Evolutionary conservation across 2,888 invertebrate species (phyloP).

Genomic region (Aplocera efformata): DNA sequence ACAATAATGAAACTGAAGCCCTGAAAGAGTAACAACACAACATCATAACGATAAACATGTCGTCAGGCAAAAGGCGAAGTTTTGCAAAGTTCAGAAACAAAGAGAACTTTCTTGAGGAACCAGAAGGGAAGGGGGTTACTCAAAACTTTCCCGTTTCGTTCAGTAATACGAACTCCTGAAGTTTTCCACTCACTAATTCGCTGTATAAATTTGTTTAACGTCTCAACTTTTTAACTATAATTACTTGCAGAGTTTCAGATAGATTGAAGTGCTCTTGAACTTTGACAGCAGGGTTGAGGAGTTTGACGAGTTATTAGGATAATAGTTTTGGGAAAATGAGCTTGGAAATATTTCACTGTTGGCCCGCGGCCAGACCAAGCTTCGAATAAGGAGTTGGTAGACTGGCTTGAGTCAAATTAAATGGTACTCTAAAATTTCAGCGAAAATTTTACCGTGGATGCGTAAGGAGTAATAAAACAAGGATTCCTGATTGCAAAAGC

Average conservation of each 20-base stretch:
- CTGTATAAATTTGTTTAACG: conserved; percentile 80
- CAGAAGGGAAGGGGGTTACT: conserved; percentile 55
- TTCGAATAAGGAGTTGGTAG: too few relatives aligned
- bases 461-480: too few relatives aligned
- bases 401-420: too few relatives aligned
- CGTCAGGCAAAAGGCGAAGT: conserved; percentile 56
- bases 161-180: conserved; percentile 60
- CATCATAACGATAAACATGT: conserved; percentile 54
- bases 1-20: background rate
- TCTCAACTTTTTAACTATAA: conserved; percentile 78
- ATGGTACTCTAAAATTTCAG: too few relatives aligned
- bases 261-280: conserved; percentile 63
- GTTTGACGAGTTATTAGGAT: conserved; percentile 54
- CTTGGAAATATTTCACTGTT: conserved; percentile 26
- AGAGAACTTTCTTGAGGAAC: conserved; percentile 60
- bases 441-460: too few relatives aligned
- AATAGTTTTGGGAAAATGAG: conserved; percentile 26
- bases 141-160: conserved; percentile 68
- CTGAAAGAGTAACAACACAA: too few relatives aligned
- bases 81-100: conserved; percentile 65
- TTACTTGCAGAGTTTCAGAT: conserved; percentile 70
- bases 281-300: conserved; percentile 47
- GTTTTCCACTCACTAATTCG: conserved; percentile 73
- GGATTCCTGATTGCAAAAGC: too few relatives aligned
- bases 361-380: background rate